Percentiles rank a stretch among this genome's conserved stretches.
Conservation (phyloP, 2,888 invertebrate genomes). For the Boloria euphrosyne region DNA sequence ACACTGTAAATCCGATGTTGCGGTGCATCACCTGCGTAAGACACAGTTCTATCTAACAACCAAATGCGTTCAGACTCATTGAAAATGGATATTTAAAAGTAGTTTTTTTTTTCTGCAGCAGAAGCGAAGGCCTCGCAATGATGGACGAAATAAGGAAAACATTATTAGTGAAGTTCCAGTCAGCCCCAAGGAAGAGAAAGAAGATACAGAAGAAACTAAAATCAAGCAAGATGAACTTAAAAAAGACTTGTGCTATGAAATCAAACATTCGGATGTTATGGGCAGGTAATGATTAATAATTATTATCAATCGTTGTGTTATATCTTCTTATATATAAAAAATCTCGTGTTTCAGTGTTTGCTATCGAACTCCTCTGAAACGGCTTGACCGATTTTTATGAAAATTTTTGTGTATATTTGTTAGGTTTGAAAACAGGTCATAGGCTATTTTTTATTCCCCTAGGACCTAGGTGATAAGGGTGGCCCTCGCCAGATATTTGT, state of each 20-base stretch:
- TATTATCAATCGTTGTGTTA: neutral
- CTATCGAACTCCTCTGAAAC: no score
- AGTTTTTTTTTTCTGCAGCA: slow-evolving; percentile 58
- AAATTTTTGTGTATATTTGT: no score
- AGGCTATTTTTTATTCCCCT: no score
- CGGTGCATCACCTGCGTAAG: slow-evolving; percentile 44
- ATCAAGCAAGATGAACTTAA: slow-evolving; percentile 70
- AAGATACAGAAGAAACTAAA: slow-evolving; percentile 44
- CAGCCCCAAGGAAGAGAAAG: slow-evolving; percentile 41
- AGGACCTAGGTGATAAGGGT: no score
- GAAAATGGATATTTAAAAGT: neutral
- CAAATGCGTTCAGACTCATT: neutral
- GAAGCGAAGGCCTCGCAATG: slow-evolving; percentile 65
- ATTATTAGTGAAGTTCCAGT: slow-evolving; percentile 52
- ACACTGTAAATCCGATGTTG: slow-evolving; percentile 34
- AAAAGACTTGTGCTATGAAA: slow-evolving; percentile 83
- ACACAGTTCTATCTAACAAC: neutral
- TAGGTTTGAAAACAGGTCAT: no score
- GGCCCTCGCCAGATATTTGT: no score
- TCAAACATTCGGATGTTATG: slow-evolving; percentile 83
- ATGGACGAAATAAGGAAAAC: slow-evolving; percentile 69
- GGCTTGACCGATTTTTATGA: no score
- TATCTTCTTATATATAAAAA: no score
- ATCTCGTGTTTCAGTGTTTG: no score
- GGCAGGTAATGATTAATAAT: slow-evolving; percentile 83